Percentiles rank a stretch among this genome's conserved stretches.
Conservation (phyloP, 2,797 vertebrate genomes). For the Knipowitschia caucasica region DNA sequence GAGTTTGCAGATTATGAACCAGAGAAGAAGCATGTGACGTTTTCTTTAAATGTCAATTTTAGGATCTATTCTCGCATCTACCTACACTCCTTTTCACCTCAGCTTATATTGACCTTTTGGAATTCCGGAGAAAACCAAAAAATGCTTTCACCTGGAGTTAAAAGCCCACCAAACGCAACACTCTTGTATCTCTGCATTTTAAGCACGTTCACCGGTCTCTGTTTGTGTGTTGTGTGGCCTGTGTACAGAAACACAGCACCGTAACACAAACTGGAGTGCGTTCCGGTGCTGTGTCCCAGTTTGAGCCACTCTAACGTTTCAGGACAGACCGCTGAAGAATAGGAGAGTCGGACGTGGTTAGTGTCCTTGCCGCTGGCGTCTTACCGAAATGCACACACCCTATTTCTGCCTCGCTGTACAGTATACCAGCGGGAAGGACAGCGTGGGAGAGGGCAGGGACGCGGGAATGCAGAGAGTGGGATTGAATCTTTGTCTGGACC, state of each 20-base stretch:
- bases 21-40: no score
- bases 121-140: no score
- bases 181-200: no score
- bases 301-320: conserved; percentile 60
- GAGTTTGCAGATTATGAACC: no score
- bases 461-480: neutral
- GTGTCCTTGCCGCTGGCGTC: conserved; percentile 45
- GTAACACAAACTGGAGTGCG: neutral
- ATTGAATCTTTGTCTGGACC: no score
- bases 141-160: no score
- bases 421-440: conserved; percentile 27
- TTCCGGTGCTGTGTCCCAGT: conserved; percentile 42
- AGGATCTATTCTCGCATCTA: no score
- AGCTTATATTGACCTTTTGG: no score
- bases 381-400: conserved; percentile 24
- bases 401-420: conserved; percentile 37
- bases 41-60: no score
- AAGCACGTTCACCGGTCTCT: neutral
- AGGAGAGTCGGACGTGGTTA: conserved; percentile 52
- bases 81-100: no score
- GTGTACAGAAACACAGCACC: neutral
- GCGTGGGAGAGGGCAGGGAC: neutral
- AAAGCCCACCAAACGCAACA: no score
- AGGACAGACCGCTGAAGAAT: conserved; percentile 42
- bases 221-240: neutral